phyloP scores from a whole-genome alignment of 53 echinoderm and acorn worm genomes.

The Mesocentrotus franciscanus region DNA sequence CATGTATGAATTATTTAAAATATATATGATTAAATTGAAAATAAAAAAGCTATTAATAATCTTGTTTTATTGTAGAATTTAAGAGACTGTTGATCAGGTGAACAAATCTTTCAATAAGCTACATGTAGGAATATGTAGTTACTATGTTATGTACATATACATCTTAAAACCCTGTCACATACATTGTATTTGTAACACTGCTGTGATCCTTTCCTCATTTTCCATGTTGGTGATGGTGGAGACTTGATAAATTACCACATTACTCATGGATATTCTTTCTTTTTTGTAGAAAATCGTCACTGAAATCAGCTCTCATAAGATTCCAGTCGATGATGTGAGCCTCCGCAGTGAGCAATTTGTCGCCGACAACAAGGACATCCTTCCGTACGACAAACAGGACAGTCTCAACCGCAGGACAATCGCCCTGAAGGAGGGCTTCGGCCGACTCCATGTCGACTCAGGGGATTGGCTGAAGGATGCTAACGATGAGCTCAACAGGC shows the following conservation, averaged over 20 bases:
- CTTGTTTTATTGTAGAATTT: too few species aligned
- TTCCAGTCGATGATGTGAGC: constrained; percentile 87
- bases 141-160: too few species aligned
- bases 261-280: neutral
- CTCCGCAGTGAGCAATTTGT: constrained; percentile 92
- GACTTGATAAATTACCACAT: neutral
- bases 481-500: constrained; percentile 77
- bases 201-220: too few species aligned
- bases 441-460: constrained; percentile 75
- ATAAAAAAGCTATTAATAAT: too few species aligned
- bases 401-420: constrained; percentile 74
- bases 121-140: too few species aligned
- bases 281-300: constrained; percentile 72
- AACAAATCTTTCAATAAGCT: too few species aligned
- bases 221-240: neutral
- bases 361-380: constrained; percentile 87
- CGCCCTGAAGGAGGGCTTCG: constrained; percentile 81
- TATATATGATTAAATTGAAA: too few species aligned
- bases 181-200: too few species aligned
- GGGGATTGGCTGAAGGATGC: constrained; percentile 79
- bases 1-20: too few species aligned
- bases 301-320: constrained; percentile 82
- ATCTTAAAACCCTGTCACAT: too few species aligned
- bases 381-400: constrained; percentile 82
- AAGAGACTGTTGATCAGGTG: too few species aligned